Conservation (phyloP, 30 jellyfish, hydroid and myxozoan genomes). For the Cassiopea andromeda region DNA sequence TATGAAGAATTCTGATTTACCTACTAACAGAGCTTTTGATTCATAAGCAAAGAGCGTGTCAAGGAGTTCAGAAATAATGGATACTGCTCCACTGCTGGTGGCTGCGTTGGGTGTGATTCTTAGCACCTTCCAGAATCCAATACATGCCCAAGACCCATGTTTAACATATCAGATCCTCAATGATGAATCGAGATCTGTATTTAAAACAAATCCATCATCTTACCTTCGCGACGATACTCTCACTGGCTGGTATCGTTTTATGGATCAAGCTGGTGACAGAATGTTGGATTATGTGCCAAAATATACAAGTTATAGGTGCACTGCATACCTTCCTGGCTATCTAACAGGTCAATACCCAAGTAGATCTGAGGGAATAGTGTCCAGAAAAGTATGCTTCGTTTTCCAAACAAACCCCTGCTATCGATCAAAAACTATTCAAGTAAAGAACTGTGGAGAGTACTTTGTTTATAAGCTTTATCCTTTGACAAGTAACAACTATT, state of each 20-base stretch:
- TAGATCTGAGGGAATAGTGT: conserved; percentile 3
- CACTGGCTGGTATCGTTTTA: conserved; percentile 22
- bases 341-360: conserved; percentile 4
- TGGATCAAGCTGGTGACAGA: conserved; percentile 2
- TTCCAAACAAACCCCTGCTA: neutral
- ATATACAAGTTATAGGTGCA: neutral
- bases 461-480: neutral
- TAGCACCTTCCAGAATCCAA: neutral
- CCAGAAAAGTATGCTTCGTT: neutral
- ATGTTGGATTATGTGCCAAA: conserved; percentile 13
- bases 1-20: neutral
- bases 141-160: conserved; percentile 3
- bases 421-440: neutral
- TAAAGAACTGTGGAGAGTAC: neutral
- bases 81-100: neutral
- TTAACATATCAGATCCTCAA: neutral
- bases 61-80: neutral
- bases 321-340: neutral
- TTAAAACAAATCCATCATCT: neutral
- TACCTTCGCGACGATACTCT: neutral
- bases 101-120: neutral
- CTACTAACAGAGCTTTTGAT: neutral
- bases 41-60: neutral
- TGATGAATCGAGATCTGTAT: conserved; percentile 1
- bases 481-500: neutral